These are phyloP conservation scores for Simalia tracyae DNA, from an alignment of 2,797 vertebrate species.

Conservation along the genomic window DNA sequence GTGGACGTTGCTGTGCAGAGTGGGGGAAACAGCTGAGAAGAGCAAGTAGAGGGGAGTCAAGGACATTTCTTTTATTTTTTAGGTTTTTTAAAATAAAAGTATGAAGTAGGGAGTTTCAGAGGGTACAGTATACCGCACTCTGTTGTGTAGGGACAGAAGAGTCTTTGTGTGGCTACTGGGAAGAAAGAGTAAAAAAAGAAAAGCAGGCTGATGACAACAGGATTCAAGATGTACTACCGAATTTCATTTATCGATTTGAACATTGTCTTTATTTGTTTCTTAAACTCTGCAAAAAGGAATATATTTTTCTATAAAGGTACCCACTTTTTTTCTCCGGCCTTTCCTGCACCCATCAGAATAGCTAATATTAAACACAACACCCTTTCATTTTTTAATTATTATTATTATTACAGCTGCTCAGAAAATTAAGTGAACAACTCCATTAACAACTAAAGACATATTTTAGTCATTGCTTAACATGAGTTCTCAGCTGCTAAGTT, in stretches of 20 bases:
- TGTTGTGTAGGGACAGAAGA: neutral
- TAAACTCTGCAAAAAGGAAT: neutral
- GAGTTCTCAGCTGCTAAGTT: slow-evolving; percentile 69
- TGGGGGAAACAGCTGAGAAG: too few species aligned
- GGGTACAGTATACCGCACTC: too few species aligned
- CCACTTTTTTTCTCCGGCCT: neutral
- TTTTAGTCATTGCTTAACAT: slow-evolving; percentile 69
- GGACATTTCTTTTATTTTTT: too few species aligned
- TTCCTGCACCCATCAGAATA: neutral
- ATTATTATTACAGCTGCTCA: slow-evolving; percentile 42
- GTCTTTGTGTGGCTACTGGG: neutral
- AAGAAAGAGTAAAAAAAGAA: neutral
- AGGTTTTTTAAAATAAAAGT: too few species aligned
- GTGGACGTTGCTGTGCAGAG: too few species aligned
- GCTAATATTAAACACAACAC: neutral
- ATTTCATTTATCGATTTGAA: neutral
- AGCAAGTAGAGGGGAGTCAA: too few species aligned
- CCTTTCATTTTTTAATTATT: slow-evolving; percentile 14
- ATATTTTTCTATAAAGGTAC: accelerated
- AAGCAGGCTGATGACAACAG: neutral
- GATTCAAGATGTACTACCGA: too few species aligned
- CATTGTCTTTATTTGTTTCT: neutral
- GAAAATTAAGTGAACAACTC: slow-evolving; percentile 66
- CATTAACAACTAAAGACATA: slow-evolving; percentile 69
- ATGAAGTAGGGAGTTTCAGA: neutral